Percentiles rank a stretch among this genome's conserved stretches.
phyloP scores from a whole-genome alignment of 2,888 invertebrate genomes.

The Lithophane semibrunnea region DNA sequence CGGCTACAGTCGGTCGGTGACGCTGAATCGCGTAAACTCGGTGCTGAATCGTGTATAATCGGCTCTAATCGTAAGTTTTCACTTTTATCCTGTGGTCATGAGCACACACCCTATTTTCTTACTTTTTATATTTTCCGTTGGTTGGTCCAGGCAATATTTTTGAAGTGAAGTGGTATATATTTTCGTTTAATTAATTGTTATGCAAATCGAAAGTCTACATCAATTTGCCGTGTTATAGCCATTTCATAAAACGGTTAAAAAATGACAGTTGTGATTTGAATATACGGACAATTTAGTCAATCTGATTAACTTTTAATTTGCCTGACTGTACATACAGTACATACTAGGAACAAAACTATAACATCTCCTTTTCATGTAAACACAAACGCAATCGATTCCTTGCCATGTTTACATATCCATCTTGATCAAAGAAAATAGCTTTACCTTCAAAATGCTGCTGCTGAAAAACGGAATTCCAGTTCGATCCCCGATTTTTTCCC shows the following conservation, averaged over 20 bases:
- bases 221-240: not conserved
- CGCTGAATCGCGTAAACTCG: not conserved
- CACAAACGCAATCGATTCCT: slow-evolving; percentile 17
- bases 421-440: slow-evolving; percentile 45
- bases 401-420: slow-evolving; percentile 25
- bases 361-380: slow-evolving; percentile 2
- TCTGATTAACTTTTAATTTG: not conserved
- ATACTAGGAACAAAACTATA: not conserved
- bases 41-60: too few species aligned
- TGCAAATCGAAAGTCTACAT: not conserved
- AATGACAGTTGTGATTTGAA: not conserved
- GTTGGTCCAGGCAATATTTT: not conserved
- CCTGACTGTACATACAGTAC: not conserved
- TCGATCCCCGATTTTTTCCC: slow-evolving; percentile 51
- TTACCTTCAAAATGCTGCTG: slow-evolving; percentile 56
- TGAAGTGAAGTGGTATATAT: not conserved
- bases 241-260: not conserved
- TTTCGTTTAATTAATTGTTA: not conserved
- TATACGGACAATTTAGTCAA: not conserved
- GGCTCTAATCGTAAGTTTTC: not conserved
- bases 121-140: not conserved
- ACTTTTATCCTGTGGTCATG: not conserved
- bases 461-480: slow-evolving; percentile 56
- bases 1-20: too few species aligned
- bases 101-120: not conserved